Conservation (phyloP, 2,888 invertebrate species). For the Apamea monoglypha region DNA sequence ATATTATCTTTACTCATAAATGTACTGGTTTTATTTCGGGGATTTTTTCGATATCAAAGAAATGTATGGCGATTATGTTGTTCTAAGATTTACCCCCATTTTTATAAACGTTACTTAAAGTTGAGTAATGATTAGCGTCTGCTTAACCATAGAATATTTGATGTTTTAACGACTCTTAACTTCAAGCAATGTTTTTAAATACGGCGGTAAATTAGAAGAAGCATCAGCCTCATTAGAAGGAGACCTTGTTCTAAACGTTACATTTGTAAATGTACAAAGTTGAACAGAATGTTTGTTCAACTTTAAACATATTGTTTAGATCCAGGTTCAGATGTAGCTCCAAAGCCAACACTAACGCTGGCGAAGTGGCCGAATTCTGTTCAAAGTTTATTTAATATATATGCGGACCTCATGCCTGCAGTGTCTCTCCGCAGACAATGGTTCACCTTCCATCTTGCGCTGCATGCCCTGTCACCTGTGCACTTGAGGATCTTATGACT, state of each 20-base stretch:
- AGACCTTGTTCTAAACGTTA: not conserved
- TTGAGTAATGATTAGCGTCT: not conserved
- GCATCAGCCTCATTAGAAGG: not conserved
- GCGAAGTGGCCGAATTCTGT: not conserved
- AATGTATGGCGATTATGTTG: not conserved
- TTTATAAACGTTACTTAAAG: not conserved
- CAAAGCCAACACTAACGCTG: not conserved
- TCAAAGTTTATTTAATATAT: not conserved
- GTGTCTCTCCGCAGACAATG: not conserved
- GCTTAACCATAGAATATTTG: not conserved
- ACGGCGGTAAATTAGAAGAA: not conserved
- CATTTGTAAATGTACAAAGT: not conserved
- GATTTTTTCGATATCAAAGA: not conserved
- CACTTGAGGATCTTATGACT: not conserved
- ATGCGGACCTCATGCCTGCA: not conserved
- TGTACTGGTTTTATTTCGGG: conserved; percentile 23
- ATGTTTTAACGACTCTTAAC: not conserved
- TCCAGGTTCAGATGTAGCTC: not conserved
- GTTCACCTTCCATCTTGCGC: not conserved
- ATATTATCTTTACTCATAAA: conserved; percentile 43
- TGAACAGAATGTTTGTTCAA: not conserved
- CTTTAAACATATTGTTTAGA: not conserved
- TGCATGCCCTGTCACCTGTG: not conserved
- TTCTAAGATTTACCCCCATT: not conserved
- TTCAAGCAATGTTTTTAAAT: not conserved